Conservation (phyloP, 1,140 invertebrate species). For the Leptonema lineaticorne region DNA sequence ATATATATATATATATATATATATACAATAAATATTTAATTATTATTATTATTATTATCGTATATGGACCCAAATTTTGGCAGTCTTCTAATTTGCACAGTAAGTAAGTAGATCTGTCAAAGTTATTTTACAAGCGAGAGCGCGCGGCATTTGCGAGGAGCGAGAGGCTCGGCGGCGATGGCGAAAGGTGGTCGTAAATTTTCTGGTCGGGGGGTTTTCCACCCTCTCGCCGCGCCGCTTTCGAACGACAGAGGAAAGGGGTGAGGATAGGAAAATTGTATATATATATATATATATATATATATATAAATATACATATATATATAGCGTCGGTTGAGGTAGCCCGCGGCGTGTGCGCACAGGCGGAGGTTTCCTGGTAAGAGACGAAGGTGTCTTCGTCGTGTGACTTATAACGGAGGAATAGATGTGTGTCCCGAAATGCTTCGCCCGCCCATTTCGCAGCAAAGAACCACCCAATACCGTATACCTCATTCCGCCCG, state of each 20-base stretch:
- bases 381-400: slow-evolving; percentile 27
- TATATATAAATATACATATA: too few species aligned
- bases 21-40: too few species aligned
- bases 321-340: too few species aligned
- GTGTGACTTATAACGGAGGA: slow-evolving; percentile 30
- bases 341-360: too few species aligned
- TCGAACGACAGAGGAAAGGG: too few species aligned
- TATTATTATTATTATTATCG: too few species aligned
- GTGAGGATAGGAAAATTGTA: too few species aligned
- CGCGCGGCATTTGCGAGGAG: slow-evolving; percentile 31
- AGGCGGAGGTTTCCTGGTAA: too few species aligned
- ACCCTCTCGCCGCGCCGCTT: background rate
- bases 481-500: background rate
- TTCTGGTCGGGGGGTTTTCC: background rate
- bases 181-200: background rate
- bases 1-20: too few species aligned
- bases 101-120: slow-evolving; percentile 35
- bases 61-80: slow-evolving; percentile 16
- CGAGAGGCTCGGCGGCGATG: background rate
- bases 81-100: slow-evolving; percentile 32
- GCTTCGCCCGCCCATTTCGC: background rate
- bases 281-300: too few species aligned
- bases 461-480: background rate
- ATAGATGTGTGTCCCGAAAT: slow-evolving; percentile 21
- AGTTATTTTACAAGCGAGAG: slow-evolving; percentile 34